These are phyloP conservation scores for Chromobotia macracanthus DNA, from an alignment of 2,797 vertebrate genomes.

Conservation along the genomic window DNA sequence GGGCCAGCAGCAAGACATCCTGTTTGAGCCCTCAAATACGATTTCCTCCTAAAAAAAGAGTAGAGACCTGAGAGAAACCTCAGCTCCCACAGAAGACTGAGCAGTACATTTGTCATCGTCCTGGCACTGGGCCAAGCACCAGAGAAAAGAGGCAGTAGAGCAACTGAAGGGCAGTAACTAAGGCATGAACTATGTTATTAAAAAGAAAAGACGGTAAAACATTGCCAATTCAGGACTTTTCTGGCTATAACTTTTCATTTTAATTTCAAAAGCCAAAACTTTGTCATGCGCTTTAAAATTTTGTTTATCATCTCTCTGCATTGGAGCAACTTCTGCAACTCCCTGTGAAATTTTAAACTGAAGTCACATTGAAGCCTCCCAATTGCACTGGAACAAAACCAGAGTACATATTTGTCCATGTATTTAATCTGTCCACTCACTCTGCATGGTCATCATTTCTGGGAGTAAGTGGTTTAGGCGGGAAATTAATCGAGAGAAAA, in stretches of 20 bases:
- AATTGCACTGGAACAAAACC: slow-evolving; percentile 49
- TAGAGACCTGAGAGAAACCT: slow-evolving; percentile 72
- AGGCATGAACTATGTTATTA: slow-evolving; percentile 76
- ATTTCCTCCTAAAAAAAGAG: slow-evolving; percentile 74
- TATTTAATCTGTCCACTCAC: slow-evolving; percentile 43
- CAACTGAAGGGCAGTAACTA: slow-evolving; percentile 72
- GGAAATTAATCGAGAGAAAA: slow-evolving; percentile 65
- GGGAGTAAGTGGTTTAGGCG: slow-evolving; percentile 53
- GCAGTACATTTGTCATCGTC: slow-evolving; percentile 82
- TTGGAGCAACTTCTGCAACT: neutral
- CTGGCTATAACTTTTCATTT: neutral
- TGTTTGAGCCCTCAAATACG: slow-evolving; percentile 83
- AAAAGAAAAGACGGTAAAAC: slow-evolving; percentile 68
- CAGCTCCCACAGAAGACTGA: slow-evolving; percentile 80
- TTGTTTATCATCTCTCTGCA: neutral
- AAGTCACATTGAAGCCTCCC: slow-evolving; percentile 14
- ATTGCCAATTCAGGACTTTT: slow-evolving; percentile 44
- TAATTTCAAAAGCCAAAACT: slow-evolving; percentile 13
- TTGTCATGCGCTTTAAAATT: neutral
- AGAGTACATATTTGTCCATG: slow-evolving; percentile 52
- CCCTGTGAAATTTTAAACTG: neutral
- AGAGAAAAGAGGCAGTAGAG: slow-evolving; percentile 67
- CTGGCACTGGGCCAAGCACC: slow-evolving; percentile 81
- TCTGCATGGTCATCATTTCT: slow-evolving; percentile 33
- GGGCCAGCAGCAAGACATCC: slow-evolving; percentile 82